A percentile compares a stretch with the other conserved stretches of the same genome.
phyloP scores from a whole-genome alignment of 2,113 vertebrate species.

The Apteryx owenii region DNA sequence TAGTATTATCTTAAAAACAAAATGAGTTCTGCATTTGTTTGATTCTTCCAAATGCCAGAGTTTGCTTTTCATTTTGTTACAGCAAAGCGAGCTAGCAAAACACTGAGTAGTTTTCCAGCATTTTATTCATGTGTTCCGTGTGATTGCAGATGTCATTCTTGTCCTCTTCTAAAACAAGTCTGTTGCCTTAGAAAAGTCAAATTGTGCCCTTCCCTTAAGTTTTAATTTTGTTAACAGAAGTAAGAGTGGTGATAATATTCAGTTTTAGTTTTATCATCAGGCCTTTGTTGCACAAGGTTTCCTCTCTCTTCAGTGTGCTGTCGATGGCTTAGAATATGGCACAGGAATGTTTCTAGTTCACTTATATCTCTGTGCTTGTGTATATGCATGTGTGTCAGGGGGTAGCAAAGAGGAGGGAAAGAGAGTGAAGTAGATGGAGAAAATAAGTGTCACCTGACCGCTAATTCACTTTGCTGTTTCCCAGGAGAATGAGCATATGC shows the following conservation, averaged over 20 bases:
- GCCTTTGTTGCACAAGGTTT: background rate
- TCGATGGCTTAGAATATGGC: background rate
- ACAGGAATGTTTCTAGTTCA: background rate
- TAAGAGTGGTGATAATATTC: background rate
- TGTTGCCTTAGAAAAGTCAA: background rate
- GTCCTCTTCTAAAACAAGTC: background rate
- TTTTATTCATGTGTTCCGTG: background rate
- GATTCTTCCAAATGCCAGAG: background rate
- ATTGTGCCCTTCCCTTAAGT: background rate
- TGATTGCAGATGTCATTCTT: background rate
- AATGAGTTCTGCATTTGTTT: background rate
- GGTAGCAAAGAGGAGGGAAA: background rate
- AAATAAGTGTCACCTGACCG: background rate
- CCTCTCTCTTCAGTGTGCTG: background rate
- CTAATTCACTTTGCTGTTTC: constrained; percentile 13
- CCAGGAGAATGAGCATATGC: background rate
- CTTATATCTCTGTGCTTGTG: background rate
- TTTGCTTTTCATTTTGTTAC: background rate
- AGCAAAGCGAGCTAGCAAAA: background rate
- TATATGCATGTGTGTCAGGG: background rate
- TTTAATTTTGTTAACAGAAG: background rate
- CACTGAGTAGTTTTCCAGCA: background rate
- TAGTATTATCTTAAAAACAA: background rate
- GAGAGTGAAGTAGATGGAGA: too few relatives aligned
- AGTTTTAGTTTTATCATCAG: background rate